Percentiles rank a stretch among this genome's conserved stretches.
These are phyloP conservation scores for Petromus typicus DNA, from an alignment of 2,113 vertebrate species.

Conservation along the genomic window DNA sequence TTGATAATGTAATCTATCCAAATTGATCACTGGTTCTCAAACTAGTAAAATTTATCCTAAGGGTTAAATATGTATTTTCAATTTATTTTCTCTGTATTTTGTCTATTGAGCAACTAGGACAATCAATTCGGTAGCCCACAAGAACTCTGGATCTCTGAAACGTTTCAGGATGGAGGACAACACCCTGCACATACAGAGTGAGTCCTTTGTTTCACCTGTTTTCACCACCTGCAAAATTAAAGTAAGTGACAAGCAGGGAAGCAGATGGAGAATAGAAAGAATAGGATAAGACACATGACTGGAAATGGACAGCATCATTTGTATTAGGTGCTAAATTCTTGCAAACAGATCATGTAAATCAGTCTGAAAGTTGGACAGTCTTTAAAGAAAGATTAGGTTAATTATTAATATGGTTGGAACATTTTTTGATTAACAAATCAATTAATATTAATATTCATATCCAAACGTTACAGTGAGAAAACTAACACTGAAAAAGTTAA, in stretches of 20 bases:
- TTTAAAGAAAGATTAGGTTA: not conserved
- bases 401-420: not conserved
- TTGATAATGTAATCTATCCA: not conserved
- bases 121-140: not conserved
- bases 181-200: not conserved
- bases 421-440: not conserved
- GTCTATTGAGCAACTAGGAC: not conserved
- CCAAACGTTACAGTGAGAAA: slow-evolving; percentile 1
- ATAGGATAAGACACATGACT: not conserved
- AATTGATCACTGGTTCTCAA: not conserved
- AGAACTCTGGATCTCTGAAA: not conserved
- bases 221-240: not conserved
- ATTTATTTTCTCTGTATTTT: slow-evolving; percentile 9
- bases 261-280: not conserved
- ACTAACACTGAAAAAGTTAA: not conserved
- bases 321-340: not conserved
- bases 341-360: not conserved
- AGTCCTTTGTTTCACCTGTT: slow-evolving; percentile 10
- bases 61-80: slow-evolving; percentile 10
- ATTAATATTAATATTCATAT: not conserved
- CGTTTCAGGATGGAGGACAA: not conserved
- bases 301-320: not conserved
- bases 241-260: not conserved
- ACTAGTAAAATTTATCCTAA: not conserved
- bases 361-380: not conserved